Percentiles rank a stretch among this genome's conserved stretches.
Evolutionary conservation across 2,888 invertebrate genomes (phyloP).

Genomic region (Pycnomerus fuliginosus): DNA sequence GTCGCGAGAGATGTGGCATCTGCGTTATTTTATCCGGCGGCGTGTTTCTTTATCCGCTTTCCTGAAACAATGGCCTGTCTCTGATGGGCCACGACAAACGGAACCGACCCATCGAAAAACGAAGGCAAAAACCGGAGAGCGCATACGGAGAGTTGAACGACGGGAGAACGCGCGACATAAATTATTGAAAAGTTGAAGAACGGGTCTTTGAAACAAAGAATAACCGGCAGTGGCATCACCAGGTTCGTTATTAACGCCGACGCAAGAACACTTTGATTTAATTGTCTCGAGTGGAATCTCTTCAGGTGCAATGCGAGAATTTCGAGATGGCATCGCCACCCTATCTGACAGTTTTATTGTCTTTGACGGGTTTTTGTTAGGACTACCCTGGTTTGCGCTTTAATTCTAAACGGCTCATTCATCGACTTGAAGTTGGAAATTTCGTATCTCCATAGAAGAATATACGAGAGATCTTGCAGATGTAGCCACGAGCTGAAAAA

Average conservation of each 20-base stretch:
- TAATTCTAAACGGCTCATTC: slow-evolving; percentile 1
- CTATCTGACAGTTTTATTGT: background rate
- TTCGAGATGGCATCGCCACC: background rate
- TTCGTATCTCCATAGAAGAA: background rate
- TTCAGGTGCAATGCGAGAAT: slow-evolving; percentile 5
- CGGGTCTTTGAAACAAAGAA: slow-evolving; percentile 25
- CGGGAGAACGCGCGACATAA: slow-evolving; percentile 38
- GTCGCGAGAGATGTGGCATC: slow-evolving; percentile 30
- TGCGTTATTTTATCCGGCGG: slow-evolving; percentile 30
- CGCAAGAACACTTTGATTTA: slow-evolving; percentile 48
- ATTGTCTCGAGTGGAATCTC: slow-evolving; percentile 36
- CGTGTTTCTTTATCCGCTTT: slow-evolving; percentile 32
- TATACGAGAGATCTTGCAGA: background rate
- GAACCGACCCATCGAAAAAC: slow-evolving; percentile 34
- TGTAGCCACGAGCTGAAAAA: background rate
- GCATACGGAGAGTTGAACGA: slow-evolving; percentile 30
- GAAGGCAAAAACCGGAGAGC: slow-evolving; percentile 32
- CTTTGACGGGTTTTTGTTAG: background rate
- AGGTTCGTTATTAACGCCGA: slow-evolving; percentile 43
- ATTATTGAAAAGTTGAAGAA: slow-evolving; percentile 42
- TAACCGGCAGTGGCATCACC: slow-evolving; percentile 41
- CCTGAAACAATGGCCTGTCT: slow-evolving; percentile 41
- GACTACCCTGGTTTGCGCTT: background rate
- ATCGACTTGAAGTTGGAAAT: slow-evolving; percentile 1
- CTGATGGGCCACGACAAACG: slow-evolving; percentile 35